Evolutionary conservation across 2,797 vertebrate species (phyloP).

Genomic region (Rhynchonycteris naso): DNA sequence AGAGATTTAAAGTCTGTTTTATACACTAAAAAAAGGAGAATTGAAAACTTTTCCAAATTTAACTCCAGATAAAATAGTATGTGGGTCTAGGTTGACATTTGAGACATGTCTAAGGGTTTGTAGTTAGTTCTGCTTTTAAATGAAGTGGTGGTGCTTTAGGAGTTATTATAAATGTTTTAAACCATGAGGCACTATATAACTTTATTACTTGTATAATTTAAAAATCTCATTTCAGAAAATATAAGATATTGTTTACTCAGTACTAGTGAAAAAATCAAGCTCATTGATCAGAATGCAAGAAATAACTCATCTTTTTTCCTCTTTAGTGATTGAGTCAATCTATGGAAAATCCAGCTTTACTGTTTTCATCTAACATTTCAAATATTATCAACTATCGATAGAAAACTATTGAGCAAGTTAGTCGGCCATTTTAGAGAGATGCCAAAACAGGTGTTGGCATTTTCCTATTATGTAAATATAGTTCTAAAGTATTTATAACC

Average conservation of each 20-base stretch:
- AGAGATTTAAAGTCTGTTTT: not conserved
- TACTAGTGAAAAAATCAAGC: not conserved
- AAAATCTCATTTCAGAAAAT: not conserved
- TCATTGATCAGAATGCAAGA: not conserved
- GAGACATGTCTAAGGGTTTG: not conserved
- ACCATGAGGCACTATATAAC: not conserved
- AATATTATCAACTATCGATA: not conserved
- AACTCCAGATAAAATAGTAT: not conserved
- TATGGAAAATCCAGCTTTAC: not conserved
- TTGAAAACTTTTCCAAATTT: not conserved
- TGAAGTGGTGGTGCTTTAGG: not conserved
- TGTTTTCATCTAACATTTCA: constrained; percentile 20
- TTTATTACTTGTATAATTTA: not conserved
- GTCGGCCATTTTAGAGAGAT: not conserved
- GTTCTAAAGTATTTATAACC: not conserved
- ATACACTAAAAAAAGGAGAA: not conserved
- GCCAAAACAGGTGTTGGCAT: not conserved
- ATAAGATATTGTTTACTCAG: not conserved
- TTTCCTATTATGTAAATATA: not conserved
- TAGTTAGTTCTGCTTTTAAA: not conserved
- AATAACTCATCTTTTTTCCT: not conserved
- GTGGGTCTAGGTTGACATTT: not conserved
- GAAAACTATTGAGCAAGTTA: constrained; percentile 28
- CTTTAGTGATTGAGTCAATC: not conserved
- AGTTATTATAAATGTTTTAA: not conserved